Conservation (phyloP, 37 sponge, comb jelly and placozoan species). For the Ianthella basta region DNA sequence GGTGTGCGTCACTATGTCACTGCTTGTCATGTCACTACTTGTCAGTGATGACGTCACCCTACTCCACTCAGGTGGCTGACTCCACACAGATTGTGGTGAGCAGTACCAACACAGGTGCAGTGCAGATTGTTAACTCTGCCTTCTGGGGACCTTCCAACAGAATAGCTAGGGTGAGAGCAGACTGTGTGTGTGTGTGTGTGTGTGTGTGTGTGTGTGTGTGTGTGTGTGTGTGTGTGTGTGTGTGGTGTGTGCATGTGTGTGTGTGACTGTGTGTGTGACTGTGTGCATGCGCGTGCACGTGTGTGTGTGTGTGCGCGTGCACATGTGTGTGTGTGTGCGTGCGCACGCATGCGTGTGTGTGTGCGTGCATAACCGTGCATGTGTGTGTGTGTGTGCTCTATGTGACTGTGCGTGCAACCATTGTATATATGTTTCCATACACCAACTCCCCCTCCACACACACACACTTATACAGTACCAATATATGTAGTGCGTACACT, state of each 20-base stretch:
- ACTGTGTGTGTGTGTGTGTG: constrained; percentile 2
- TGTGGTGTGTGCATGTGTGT: not conserved
- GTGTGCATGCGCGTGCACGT: constrained; percentile 9
- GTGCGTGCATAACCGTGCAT: not conserved
- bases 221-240: constrained; percentile 20
- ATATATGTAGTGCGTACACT: too few species aligned
- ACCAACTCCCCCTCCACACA: not conserved
- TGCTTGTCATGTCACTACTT: too few species aligned
- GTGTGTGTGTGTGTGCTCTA: not conserved
- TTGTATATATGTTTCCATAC: not conserved
- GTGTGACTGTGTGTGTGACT: constrained; percentile 14
- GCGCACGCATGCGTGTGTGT: not conserved
- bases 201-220: constrained; percentile 10
- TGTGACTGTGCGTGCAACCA: not conserved
- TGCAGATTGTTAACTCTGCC: constrained; percentile 42
- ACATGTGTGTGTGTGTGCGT: too few species aligned
- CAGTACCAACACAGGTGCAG: constrained; percentile 3
- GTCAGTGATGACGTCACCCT: too few species aligned
- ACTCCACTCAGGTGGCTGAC: not conserved
- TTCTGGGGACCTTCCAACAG: constrained; percentile 64
- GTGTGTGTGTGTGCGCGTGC: constrained; percentile 4
- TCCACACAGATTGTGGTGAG: constrained; percentile 21
- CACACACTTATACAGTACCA: constrained; percentile 24
- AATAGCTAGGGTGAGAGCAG: constrained; percentile 46
- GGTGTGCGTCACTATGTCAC: too few species aligned